phyloP scores from a whole-genome alignment of 2,888 invertebrate genomes.

The Trissolcus japonicus region DNA sequence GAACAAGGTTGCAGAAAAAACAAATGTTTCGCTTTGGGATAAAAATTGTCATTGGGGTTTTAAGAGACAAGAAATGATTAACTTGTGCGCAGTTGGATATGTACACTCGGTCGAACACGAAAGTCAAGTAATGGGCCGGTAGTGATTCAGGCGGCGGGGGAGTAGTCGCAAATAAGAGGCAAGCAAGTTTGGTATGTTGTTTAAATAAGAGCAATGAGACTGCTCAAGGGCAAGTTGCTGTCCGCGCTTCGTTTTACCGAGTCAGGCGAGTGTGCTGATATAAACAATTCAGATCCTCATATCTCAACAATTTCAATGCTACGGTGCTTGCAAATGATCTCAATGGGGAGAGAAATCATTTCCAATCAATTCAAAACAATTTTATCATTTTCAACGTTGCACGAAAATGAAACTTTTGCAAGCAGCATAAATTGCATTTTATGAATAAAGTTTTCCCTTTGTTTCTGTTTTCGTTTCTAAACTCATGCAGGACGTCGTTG shows the following conservation, averaged over 20 bases:
- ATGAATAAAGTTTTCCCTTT: no score
- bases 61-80: constrained; percentile 33
- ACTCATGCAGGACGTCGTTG: no score
- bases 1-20: constrained; percentile 1
- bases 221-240: constrained; percentile 74
- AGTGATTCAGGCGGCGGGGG: constrained; percentile 37
- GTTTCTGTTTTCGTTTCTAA: no score
- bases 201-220: constrained; percentile 74
- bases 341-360: background rate
- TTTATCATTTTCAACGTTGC: no score
- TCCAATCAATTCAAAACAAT: no score
- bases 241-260: constrained; percentile 46
- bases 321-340: constrained; percentile 12
- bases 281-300: constrained; percentile 52
- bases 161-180: constrained; percentile 65
- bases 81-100: constrained; percentile 32
- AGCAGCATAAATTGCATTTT: no score
- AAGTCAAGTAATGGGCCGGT: constrained; percentile 46
- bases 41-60: constrained; percentile 11
- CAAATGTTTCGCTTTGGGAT: background rate
- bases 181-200: constrained; percentile 74
- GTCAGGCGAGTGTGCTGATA: constrained; percentile 50
- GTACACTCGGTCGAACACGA: constrained; percentile 41
- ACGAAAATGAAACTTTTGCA: no score
- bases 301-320: constrained; percentile 14